A percentile compares a stretch with the other conserved stretches of the same genome.
These are phyloP conservation scores for Acleris emargana DNA, from an alignment of 2,888 invertebrate species.

Conservation along the genomic window DNA sequence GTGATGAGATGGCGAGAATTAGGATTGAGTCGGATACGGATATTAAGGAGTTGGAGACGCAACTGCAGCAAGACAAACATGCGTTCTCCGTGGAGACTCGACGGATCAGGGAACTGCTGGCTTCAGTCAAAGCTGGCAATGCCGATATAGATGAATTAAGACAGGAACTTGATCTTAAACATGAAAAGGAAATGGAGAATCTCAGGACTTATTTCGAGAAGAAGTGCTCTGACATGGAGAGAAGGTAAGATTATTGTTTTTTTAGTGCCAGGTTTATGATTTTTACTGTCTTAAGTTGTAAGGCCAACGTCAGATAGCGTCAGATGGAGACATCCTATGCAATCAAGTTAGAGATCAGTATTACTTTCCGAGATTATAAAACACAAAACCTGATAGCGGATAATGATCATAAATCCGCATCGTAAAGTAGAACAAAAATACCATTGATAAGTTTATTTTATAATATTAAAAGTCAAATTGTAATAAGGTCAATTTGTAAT, in stretches of 20 bases:
- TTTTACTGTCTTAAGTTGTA: no score
- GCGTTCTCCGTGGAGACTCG: constrained; percentile 80
- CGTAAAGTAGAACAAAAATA: no score
- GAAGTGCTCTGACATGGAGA: constrained; percentile 91
- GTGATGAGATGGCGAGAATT: constrained; percentile 80
- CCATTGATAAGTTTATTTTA: no score
- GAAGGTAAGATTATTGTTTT: constrained; percentile 81
- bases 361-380: no score
- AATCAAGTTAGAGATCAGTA: no score
- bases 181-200: constrained; percentile 91
- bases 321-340: no score
- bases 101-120: constrained; percentile 80
- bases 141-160: constrained; percentile 82
- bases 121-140: constrained; percentile 83
- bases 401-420: no score
- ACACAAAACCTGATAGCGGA: no score
- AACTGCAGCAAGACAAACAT: constrained; percentile 83
- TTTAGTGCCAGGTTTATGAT: no score
- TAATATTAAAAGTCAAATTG: no score
- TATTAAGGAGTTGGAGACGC: constrained; percentile 67
- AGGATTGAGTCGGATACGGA: constrained; percentile 70
- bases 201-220: constrained; percentile 91
- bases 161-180: constrained; percentile 85
- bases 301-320: no score
- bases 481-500: not conserved